Evolutionary conservation across 1,140 invertebrate genomes (phyloP).

Genomic region (Drosophila sproati): DNA sequence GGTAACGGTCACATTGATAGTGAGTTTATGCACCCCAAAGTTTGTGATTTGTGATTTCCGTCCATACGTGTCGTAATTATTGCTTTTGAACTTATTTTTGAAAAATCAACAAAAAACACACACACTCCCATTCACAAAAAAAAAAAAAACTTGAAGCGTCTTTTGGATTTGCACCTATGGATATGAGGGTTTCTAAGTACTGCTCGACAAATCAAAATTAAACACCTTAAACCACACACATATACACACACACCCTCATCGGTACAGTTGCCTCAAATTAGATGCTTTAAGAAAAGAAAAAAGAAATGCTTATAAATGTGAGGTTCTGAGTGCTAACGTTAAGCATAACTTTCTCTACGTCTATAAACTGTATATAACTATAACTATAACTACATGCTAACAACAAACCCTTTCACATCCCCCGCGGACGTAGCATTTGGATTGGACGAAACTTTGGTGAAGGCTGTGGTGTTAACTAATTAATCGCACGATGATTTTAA

Average conservation of each 20-base stretch:
- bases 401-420: conserved; percentile 18
- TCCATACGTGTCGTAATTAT: conserved; percentile 81
- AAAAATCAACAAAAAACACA: conserved; percentile 3
- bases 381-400: conserved; percentile 62
- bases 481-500: conserved; percentile 43
- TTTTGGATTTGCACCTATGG: conserved; percentile 40
- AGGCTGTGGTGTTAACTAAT: conserved; percentile 54
- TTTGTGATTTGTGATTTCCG: conserved; percentile 84
- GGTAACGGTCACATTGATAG: conserved; percentile 84
- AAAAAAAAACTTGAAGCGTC: conserved; percentile 36
- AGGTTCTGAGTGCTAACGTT: conserved; percentile 37
- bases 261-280: conserved; percentile 14
- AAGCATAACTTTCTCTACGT: conserved; percentile 15
- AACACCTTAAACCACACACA: conserved; percentile 13
- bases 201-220: conserved; percentile 4
- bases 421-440: conserved; percentile 47
- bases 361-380: conserved; percentile 24
- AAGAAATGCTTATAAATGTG: conserved; percentile 13
- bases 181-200: conserved; percentile 15
- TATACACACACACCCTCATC: conserved; percentile 6
- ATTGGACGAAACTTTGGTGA: conserved; percentile 52
- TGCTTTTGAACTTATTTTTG: conserved; percentile 53
- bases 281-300: not conserved
- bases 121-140: not conserved
- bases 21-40: conserved; percentile 84